Evolutionary conservation across 2,113 vertebrate genomes (phyloP), one percentile per base, ranked within the genome.

Genomic region (Pygoscelis antarcticus): DNA sequence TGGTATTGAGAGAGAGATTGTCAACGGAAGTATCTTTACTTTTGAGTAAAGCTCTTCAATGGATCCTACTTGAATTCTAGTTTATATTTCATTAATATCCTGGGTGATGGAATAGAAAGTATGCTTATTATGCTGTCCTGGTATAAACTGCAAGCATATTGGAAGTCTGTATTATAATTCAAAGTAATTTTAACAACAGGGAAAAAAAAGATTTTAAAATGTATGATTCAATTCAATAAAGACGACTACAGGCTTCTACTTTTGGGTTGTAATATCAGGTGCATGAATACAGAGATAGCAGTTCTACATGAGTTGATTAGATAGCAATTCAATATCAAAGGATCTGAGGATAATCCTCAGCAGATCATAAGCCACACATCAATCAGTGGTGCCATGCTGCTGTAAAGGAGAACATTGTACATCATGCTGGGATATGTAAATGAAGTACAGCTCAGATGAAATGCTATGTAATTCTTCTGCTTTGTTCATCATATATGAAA

Each of bases 301-400:
- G 49, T 65, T 92, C 71, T 92, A 57, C 36, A 68, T 0, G 6
- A 36, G 44, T 32, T 83, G 49, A 65, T 96, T 94, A 88, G 57
- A 83, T 57, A 88, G 58, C 44, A 72, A 36, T 52, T 88, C 52
- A 42, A 2, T 93, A 83, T 80, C 62, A 90, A 96, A 92, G 62
- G 54, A 88, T 90, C 58, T 77, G 66, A 90, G 38, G 21, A 77
- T 92, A 96, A 95, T 95, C 79, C 83, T 80, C 52, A 76, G 17
- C 36, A 92, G 75, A 92, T 85, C 70, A 77, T 68, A 85, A 85
- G 29, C 47, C 27, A 44, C 40, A 65, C 44, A 88, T 92, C 88
- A 92, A 40, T 86, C 90, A 80, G 40, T 34, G 30, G 52, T 92
- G 52, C 57, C 86, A 70, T 34, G 34, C 76, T 95, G 70, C 29